Evolutionary conservation across 2,797 vertebrate species (phyloP).

Genomic region (Chelonia mydas): DNA sequence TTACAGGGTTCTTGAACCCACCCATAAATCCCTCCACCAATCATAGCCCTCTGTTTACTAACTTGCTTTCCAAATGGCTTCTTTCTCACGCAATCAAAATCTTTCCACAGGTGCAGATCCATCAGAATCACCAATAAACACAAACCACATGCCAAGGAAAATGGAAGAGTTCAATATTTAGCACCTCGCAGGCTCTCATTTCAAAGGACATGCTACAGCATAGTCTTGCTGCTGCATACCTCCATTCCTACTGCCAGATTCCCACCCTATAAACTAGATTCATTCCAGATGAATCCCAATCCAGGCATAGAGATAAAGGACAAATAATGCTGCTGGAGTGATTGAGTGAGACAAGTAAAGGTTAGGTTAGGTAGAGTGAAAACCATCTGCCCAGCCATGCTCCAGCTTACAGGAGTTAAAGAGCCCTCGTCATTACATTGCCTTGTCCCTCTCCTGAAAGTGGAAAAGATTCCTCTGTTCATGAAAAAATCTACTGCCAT

Average conservation of each 20-base stretch:
- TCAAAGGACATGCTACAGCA: background rate
- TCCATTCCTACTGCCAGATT: background rate
- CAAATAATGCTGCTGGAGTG: background rate
- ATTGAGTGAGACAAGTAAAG: background rate
- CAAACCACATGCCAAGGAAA: conserved; percentile 36
- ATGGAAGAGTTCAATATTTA: background rate
- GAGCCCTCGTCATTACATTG: background rate
- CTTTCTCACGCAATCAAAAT: background rate
- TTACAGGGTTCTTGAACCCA: background rate
- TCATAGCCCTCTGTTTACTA: background rate
- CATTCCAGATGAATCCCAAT: background rate
- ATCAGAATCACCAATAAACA: conserved; percentile 44
- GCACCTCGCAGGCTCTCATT: background rate
- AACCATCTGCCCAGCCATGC: background rate
- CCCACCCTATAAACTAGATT: background rate
- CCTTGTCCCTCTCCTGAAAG: background rate
- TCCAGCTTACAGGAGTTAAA: background rate
- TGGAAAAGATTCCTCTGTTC: background rate
- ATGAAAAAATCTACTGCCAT: background rate
- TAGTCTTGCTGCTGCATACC: background rate
- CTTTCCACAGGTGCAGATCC: background rate
- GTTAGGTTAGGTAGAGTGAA: background rate
- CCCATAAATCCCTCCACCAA: background rate
- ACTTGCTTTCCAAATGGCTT: background rate
- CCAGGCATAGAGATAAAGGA: background rate